Base-by-base conservation (phyloP, 2,797 vertebrate genomes). In the Chrysocyon brachyurus region DNA sequence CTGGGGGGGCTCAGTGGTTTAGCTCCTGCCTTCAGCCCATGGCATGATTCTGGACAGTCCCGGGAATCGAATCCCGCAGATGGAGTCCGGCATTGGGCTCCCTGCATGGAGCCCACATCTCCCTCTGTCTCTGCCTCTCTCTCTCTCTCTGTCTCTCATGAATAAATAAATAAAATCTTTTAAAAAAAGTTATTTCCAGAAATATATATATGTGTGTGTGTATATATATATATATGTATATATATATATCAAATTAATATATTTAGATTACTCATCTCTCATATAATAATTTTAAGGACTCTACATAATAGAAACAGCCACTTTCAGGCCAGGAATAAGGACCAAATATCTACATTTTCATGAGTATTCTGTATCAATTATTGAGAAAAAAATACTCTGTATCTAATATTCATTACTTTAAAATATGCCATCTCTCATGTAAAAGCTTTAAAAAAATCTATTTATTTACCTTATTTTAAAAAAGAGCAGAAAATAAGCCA, bases 261-360 rank as follows among this genome's bases (percentile, higher is more conserved):
- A 82, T 63, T 16, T 68, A 72, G 24, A 61, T 72, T 33, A 87
- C 4, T 94, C 9, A 66, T 79, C 82, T 78, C 28, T 26, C 11
- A 81, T 57, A 86, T 59, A 90, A 82, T 85, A 40, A 93, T 72
- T 73, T 83, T 85, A 93, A 90, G 16, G 28, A 68, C n/a, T 52
- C 12, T 66, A 28, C 2, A 19, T 64, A 92, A 81, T 5, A 66
- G 10, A 95, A 89, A 94, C 3, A 89, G 9, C 5, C 10, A 77
- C 21, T 75, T 90, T 28, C 11, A 33, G 46, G 6, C 3, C 1
- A 56, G 14, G 26, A 78, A 72, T 33, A 78, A 94, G 52, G 28
- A 61, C 7, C 3, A 75, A 73, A 1, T 4, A 52, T 57, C 16
- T 24, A 49, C 3, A 83, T 83, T 91, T 88, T 56, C 8, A 61